Percentiles rank a stretch among this genome's conserved stretches.
These are phyloP conservation scores for Cosmopolites sordidus DNA, from an alignment of 2,888 invertebrate species.

Conservation along the genomic window DNA sequence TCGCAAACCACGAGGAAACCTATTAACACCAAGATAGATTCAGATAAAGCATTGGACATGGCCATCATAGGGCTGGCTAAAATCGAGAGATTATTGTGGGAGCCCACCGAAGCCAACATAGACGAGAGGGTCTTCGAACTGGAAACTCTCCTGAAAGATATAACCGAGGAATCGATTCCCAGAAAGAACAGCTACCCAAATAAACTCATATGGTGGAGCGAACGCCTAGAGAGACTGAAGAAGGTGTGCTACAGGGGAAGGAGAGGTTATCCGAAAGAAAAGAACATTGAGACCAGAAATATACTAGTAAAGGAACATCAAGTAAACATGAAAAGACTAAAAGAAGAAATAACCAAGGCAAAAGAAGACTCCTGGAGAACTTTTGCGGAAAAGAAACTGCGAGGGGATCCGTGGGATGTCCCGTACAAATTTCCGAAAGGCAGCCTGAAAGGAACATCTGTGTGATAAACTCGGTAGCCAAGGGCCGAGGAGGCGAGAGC, in stretches of 20 bases:
- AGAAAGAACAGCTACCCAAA: neutral
- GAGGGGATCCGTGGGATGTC: slow-evolving; percentile 4
- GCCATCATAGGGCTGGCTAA: neutral
- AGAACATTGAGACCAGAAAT: neutral
- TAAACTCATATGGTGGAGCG: slow-evolving; percentile 5
- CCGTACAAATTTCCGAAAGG: slow-evolving; percentile 3
- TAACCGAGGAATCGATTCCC: neutral
- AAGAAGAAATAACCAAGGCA: neutral
- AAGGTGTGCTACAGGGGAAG: neutral
- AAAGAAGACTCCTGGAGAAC: neutral
- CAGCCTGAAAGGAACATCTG: no score
- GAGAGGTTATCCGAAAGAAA: neutral
- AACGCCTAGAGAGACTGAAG: neutral
- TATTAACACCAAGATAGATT: neutral
- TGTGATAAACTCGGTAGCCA: no score
- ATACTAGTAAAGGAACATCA: neutral
- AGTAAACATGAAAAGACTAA: neutral
- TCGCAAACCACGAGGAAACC: no score
- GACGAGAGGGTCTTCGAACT: neutral
- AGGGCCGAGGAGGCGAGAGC: no score
- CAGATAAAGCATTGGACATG: neutral
- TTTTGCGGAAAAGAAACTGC: neutral
- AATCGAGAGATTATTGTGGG: neutral
- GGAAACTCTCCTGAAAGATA: neutral
- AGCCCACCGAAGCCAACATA: neutral